Evolutionary conservation across 2,888 invertebrate genomes (phyloP), one percentile per base, ranked within the genome.

Genomic region (Euspilapteryx auroguttella): DNA sequence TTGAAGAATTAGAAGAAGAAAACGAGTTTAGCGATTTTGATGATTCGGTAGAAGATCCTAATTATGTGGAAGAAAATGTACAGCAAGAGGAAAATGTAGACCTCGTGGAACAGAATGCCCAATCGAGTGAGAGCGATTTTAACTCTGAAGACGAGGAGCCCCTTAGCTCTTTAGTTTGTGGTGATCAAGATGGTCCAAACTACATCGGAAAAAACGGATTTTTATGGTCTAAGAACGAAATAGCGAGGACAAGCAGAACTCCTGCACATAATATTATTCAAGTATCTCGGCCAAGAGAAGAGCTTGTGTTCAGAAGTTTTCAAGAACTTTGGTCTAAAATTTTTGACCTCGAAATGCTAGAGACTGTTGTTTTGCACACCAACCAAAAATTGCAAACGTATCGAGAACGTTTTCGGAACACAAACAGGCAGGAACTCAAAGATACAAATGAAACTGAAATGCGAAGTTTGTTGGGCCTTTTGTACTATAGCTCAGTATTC

Each of bases 351-450:
- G 27, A 31, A 32, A 35, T 37, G 30, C 24, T 37, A 31, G 28
- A 34, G 32, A 29, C 25, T 34, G n/a, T 34, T 28, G 27, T 32
- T 25, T 17, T 11, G 32, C 31, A 17, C 32, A 33, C 36, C 12
- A 38, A 38, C 30, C 36, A 38, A 25, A 38, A 38, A 36, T 34
- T 36, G 14, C 32, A 29, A 33, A 25, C 9, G 13, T 38, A 38
- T 27, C 34, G 37, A 13, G 5, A 15, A 6, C 31, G 34, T 21
- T 37, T 37, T 27, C 32, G 33, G 35, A 27, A 36, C 27, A 25
- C 4, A 5, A 27, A 5, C 15, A 27, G 15, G 11, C 6, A n/a
- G 3, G 27, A 27, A 7, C 35, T 37, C 25, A 6, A 7, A 25
- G 37, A 35, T 20, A 38, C 32, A 31, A 28, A 38, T 34, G 27